Evolutionary conservation across 1,140 invertebrate genomes (phyloP).

Genomic region (Asbolus verrucosus): DNA sequence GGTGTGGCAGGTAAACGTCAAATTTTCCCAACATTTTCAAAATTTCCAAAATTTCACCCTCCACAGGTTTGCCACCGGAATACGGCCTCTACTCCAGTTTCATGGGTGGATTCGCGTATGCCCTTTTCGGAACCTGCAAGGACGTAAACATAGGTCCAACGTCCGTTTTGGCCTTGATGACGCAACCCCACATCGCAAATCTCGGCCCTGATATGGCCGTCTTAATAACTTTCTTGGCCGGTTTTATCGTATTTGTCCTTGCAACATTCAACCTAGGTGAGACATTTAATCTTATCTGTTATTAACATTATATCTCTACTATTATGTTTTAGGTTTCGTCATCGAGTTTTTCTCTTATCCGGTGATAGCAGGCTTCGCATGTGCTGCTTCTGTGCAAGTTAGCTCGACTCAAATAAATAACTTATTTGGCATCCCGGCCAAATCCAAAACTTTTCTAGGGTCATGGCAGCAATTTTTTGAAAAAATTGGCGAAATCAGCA

Average conservation of each 20-base stretch:
- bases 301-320: neutral
- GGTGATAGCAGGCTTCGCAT: neutral
- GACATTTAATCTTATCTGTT: constrained; percentile 31
- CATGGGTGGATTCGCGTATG: constrained; percentile 87
- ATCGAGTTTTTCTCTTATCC: constrained; percentile 77
- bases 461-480: constrained; percentile 54
- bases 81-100: constrained; percentile 88
- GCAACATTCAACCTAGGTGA: constrained; percentile 85
- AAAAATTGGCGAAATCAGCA: constrained; percentile 64
- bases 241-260: constrained; percentile 79
- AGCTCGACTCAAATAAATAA: constrained; percentile 65
- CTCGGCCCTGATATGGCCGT: constrained; percentile 81
- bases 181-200: constrained; percentile 73
- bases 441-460: constrained; percentile 70
- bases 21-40: no score
- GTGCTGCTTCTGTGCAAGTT: neutral
- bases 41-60: neutral
- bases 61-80: constrained; percentile 64
- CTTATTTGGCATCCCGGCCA: neutral
- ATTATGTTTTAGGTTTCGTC: constrained; percentile 79
- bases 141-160: constrained; percentile 89
- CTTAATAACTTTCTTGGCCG: constrained; percentile 83
- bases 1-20: constrained; percentile 82
- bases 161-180: constrained; percentile 83
- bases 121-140: constrained; percentile 86